phyloP scores from a whole-genome alignment of 2,888 invertebrate species.

The Protodeltote pygarga region DNA sequence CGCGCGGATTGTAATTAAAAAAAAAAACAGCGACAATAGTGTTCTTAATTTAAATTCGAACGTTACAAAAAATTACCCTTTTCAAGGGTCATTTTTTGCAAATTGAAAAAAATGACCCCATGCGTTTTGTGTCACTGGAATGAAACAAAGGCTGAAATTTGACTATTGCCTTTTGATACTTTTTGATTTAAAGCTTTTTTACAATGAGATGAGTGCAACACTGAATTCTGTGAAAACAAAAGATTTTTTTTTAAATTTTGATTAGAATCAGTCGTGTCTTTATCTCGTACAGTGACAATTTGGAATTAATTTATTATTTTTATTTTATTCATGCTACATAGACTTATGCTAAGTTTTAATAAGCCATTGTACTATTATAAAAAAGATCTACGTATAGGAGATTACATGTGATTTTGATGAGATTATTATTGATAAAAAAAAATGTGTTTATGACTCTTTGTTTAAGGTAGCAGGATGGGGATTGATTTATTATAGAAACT shows the following conservation, averaged over 20 bases:
- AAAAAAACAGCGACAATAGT: slow-evolving; percentile 75
- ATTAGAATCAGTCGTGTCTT: slow-evolving; percentile 63
- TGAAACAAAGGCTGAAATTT: slow-evolving; percentile 82
- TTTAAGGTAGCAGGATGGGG: not conserved
- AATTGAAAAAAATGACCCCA: slow-evolving; percentile 59
- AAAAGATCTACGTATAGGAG: not conserved
- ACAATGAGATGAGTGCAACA: slow-evolving; percentile 67
- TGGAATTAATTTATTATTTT: slow-evolving; percentile 31
- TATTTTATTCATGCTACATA: slow-evolving; percentile 13
- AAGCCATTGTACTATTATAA: slow-evolving; percentile 1
- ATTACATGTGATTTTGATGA: not conserved
- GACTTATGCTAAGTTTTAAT: not conserved
- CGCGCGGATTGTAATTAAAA: slow-evolving; percentile 76
- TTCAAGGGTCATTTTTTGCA: slow-evolving; percentile 43
- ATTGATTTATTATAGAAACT: too few species aligned
- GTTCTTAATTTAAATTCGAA: slow-evolving; percentile 78
- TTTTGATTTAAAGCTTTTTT: slow-evolving; percentile 80
- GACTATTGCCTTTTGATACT: slow-evolving; percentile 75
- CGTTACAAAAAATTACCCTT: slow-evolving; percentile 63
- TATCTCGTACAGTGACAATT: slow-evolving; percentile 26
- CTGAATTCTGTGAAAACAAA: slow-evolving; percentile 57
- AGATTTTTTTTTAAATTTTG: slow-evolving; percentile 59
- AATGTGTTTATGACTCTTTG: too few species aligned
- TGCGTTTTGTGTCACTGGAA: slow-evolving; percentile 68
- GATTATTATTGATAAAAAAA: not conserved